phyloP scores from a whole-genome alignment of 2,797 vertebrate species.

The Poeciliopsis presidionis region DNA sequence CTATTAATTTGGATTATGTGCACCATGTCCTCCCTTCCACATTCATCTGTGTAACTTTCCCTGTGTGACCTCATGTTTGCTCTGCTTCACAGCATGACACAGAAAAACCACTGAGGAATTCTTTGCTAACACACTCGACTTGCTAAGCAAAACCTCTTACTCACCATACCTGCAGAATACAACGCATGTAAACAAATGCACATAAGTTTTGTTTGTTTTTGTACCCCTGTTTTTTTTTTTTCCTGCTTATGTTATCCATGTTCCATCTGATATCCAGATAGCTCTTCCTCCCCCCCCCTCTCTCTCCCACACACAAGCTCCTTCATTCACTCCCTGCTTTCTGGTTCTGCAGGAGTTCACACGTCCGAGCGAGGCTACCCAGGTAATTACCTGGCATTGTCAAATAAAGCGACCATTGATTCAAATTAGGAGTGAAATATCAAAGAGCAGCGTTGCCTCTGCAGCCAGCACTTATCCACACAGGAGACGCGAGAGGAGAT shows the following conservation, averaged over 20 bases:
- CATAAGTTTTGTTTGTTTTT: slow-evolving; percentile 62
- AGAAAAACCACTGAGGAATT: slow-evolving; percentile 23
- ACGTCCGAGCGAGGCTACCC: slow-evolving; percentile 77
- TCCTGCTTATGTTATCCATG: slow-evolving; percentile 61
- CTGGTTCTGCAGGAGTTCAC: slow-evolving; percentile 78
- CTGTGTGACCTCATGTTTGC: slow-evolving; percentile 37
- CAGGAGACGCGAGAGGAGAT: slow-evolving; percentile 79
- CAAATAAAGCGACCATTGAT: slow-evolving; percentile 80
- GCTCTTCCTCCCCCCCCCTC: not conserved
- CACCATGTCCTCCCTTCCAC: slow-evolving; percentile 33
- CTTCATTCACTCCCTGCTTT: slow-evolving; percentile 19
- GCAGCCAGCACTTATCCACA: slow-evolving; percentile 81
- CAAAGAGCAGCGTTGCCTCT: slow-evolving; percentile 78
- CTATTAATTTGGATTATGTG: slow-evolving; percentile 49
- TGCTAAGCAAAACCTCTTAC: slow-evolving; percentile 37
- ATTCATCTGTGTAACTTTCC: slow-evolving; percentile 34
- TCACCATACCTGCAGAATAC: slow-evolving; percentile 39
- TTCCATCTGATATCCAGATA: slow-evolving; percentile 27
- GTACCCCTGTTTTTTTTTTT: slow-evolving; percentile 25
- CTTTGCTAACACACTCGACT: slow-evolving; percentile 43
- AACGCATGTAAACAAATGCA: slow-evolving; percentile 68
- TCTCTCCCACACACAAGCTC: not conserved
- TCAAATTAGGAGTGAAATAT: slow-evolving; percentile 84
- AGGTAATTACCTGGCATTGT: slow-evolving; percentile 83
- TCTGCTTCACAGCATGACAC: slow-evolving; percentile 44